Conservation (phyloP, 2,797 vertebrate genomes). For the Acomys russatus region DNA sequence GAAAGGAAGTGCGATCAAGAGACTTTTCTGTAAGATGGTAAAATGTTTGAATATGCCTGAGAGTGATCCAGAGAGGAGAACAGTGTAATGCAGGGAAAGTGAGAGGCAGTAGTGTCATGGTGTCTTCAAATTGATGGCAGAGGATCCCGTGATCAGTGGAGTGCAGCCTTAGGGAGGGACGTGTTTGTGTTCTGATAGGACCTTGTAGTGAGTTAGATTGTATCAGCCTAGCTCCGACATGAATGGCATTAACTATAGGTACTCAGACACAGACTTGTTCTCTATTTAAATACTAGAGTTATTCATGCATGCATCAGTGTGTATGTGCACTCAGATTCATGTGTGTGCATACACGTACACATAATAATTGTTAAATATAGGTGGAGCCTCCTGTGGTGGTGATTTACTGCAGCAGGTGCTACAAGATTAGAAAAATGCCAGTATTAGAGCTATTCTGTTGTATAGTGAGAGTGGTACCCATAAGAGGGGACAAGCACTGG, state of each 20-base stretch:
- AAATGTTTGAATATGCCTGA: background rate
- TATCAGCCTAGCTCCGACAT: background rate
- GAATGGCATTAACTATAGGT: background rate
- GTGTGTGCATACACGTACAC: background rate
- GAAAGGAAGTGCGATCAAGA: constrained; percentile 46
- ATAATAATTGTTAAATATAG: background rate
- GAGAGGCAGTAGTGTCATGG: background rate
- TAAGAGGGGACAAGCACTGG: background rate
- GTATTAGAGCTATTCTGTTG: constrained; percentile 26
- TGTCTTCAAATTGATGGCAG: background rate
- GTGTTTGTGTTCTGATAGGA: background rate
- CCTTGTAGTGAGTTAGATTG: background rate
- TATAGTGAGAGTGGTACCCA: background rate
- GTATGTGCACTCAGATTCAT: background rate
- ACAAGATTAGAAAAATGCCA: constrained; percentile 27
- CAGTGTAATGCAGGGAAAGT: constrained; percentile 41
- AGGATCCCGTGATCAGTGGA: background rate
- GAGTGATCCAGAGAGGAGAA: constrained; percentile 7
- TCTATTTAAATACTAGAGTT: constrained; percentile 26
- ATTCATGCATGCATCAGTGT: background rate
- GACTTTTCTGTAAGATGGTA: constrained; percentile 23
- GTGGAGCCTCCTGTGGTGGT: background rate
- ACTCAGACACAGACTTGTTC: background rate
- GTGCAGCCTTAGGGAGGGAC: background rate
- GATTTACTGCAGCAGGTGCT: background rate